A percentile compares a stretch with the other conserved stretches of the same genome.
Evolutionary conservation across 2,113 vertebrate genomes (phyloP).

Genomic region (Bucco capensis): DNA sequence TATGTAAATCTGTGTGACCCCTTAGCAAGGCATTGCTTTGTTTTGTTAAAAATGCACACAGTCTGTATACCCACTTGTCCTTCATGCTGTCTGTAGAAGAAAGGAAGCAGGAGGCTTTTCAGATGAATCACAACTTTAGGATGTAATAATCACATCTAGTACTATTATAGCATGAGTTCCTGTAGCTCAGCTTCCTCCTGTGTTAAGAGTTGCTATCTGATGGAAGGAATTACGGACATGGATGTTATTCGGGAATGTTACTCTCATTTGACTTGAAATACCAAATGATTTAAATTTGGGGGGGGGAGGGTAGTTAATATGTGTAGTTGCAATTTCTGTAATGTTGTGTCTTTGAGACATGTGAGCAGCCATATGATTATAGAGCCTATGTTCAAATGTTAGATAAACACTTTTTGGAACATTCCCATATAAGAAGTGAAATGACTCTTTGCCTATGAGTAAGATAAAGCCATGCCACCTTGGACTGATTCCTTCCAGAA

Average conservation of each 20-base stretch:
- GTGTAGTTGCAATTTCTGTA: neutral
- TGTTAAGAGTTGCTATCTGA: neutral
- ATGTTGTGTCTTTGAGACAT: neutral
- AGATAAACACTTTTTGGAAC: neutral
- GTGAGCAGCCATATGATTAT: neutral
- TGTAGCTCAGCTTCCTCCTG: neutral
- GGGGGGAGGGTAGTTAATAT: no score
- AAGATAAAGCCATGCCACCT: neutral
- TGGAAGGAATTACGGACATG: neutral
- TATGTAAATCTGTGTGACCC: neutral
- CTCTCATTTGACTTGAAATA: neutral
- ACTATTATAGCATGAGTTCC: neutral
- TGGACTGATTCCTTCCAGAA: neutral
- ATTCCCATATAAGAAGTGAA: neutral
- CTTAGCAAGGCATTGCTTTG: neutral
- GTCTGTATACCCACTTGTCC: neutral
- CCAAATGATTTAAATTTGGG: neutral
- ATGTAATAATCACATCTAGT: neutral
- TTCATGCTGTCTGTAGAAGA: neutral
- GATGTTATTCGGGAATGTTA: neutral
- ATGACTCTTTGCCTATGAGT: neutral
- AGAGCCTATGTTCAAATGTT: neutral
- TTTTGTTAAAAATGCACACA: neutral
- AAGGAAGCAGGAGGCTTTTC: neutral
- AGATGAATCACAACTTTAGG: neutral